phyloP scores from a whole-genome alignment of 2,113 vertebrate genomes.

The Cochlearius cochlearius region DNA sequence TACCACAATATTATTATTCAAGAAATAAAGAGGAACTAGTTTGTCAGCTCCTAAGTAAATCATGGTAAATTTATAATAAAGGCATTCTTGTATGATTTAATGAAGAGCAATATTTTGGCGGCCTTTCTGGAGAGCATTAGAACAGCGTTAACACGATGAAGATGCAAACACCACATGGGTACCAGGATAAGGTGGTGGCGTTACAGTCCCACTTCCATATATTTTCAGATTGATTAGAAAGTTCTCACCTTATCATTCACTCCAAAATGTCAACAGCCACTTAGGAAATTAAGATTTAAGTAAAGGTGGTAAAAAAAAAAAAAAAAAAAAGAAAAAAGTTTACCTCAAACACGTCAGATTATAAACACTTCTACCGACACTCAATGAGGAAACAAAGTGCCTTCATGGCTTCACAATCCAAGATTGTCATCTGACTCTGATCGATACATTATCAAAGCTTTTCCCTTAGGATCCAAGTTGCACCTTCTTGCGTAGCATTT shows the following conservation, averaged over 20 bases:
- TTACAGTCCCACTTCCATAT: neutral
- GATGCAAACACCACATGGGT: neutral
- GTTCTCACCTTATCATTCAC: neutral
- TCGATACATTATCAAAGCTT: neutral
- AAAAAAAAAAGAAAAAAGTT: neutral
- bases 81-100: neutral
- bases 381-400: neutral
- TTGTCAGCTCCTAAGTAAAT: neutral
- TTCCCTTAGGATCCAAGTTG: neutral
- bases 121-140: neutral
- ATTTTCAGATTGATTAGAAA: neutral
- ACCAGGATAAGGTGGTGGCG: neutral
- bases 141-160: neutral
- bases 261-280: conserved; percentile 4
- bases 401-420: neutral
- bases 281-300: neutral
- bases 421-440: neutral
- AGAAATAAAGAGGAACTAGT: neutral
- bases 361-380: neutral
- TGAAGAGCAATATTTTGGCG: neutral
- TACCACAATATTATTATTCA: neutral
- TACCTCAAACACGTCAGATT: neutral
- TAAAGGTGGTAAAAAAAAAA: neutral
- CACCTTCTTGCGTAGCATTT: neutral
- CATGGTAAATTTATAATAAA: neutral